phyloP scores from a whole-genome alignment of 2,797 vertebrate genomes.

The Gambusia yucatana region DNA sequence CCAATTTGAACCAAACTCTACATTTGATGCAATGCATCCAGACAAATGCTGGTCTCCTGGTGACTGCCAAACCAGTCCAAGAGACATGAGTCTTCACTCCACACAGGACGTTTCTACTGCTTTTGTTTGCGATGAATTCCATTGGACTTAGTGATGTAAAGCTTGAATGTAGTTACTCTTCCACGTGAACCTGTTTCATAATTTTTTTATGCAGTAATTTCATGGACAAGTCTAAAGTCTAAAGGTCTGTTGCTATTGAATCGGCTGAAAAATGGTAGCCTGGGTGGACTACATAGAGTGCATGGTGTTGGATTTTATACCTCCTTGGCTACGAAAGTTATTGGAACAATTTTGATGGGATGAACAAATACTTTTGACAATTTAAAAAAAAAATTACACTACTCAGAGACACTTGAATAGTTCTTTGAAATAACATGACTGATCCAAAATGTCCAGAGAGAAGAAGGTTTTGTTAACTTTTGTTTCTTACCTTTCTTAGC shows the following conservation, averaged over 20 bases:
- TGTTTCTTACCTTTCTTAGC: slow-evolving; percentile 88
- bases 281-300: not conserved
- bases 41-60: not conserved
- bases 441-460: not conserved
- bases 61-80: not conserved
- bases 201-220: not conserved
- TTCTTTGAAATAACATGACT: not conserved
- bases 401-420: not conserved
- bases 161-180: not conserved
- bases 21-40: not conserved
- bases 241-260: not conserved
- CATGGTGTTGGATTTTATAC: not conserved
- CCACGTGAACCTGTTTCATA: not conserved
- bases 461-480: not conserved
- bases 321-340: not conserved
- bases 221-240: not conserved
- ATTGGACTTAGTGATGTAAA: not conserved
- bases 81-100: not conserved
- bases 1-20: not conserved
- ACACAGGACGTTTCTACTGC: not conserved
- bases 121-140: not conserved
- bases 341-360: not conserved
- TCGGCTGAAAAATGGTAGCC: not conserved
- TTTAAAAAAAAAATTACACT: not conserved
- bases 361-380: not conserved